These are phyloP conservation scores for Montipora sp. DNA, from an alignment of 64 coral and sea anemone species.

Conservation along the genomic window DNA sequence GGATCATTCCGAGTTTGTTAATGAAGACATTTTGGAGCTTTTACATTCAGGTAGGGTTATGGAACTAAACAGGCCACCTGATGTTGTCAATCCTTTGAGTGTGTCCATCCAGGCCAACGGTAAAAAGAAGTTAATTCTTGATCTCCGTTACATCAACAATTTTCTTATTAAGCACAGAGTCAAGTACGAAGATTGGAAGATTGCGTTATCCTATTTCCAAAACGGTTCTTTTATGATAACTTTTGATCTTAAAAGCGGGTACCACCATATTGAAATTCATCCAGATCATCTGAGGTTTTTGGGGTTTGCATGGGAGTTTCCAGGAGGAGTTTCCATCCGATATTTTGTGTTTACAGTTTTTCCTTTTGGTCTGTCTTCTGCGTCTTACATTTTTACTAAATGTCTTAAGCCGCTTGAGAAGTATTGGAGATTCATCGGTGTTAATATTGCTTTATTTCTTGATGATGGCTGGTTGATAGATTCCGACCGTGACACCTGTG, in stretches of 20 bases:
- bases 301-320: not conserved
- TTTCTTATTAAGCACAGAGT: conserved; percentile 30
- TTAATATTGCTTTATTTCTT: conserved; percentile 11
- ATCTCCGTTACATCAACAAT: conserved; percentile 64
- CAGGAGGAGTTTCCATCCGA: not conserved
- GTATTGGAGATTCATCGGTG: conserved; percentile 57
- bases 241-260: not conserved
- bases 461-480: no score
- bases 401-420: not conserved
- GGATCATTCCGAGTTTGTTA: conserved; percentile 31
- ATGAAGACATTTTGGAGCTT: conserved; percentile 31
- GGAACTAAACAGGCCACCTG: not conserved
- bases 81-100: not conserved
- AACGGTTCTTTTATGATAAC: conserved; percentile 25
- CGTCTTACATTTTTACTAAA: no score
- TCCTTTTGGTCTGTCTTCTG: no score
- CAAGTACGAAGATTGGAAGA: not conserved
- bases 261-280: no score
- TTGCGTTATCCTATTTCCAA: conserved; percentile 11
- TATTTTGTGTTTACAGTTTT: conserved; percentile 52
- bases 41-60: conserved; percentile 24
- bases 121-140: conserved; percentile 61
- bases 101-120: conserved; percentile 24
- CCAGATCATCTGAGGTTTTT: no score
- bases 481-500: not conserved